phyloP scores from a whole-genome alignment of 1,140 invertebrate genomes.

The Neoseiulus cucumeris region DNA sequence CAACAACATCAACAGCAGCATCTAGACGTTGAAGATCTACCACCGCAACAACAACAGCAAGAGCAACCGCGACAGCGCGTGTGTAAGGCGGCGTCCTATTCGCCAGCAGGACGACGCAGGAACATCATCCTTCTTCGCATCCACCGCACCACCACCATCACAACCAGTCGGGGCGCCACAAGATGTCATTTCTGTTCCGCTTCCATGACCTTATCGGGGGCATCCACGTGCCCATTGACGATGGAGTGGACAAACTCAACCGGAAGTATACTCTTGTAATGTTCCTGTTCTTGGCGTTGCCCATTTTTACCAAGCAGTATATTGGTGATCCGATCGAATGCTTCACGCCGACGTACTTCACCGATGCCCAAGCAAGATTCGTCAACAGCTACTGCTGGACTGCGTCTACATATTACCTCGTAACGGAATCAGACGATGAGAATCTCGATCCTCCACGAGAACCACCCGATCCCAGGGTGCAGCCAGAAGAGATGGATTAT shows the following conservation, averaged over 20 bases:
- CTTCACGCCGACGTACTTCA: slow-evolving; percentile 30
- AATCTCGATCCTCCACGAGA: slow-evolving; percentile 19
- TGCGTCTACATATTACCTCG: slow-evolving; percentile 28
- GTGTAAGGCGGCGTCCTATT: not conserved
- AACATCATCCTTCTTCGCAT: slow-evolving; percentile 11
- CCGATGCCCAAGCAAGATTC: slow-evolving; percentile 28
- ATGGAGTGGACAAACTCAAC: slow-evolving; percentile 35
- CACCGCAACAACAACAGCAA: not conserved
- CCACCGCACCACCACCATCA: slow-evolving; percentile 12
- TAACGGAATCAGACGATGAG: slow-evolving; percentile 20
- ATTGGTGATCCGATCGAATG: slow-evolving; percentile 35
- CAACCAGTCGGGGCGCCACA: slow-evolving; percentile 11
- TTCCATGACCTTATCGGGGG: slow-evolving; percentile 28
- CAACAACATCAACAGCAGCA: not conserved
- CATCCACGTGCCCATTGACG: slow-evolving; percentile 34
- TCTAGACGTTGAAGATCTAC: not conserved
- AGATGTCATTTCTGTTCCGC: slow-evolving; percentile 25
- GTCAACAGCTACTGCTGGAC: slow-evolving; percentile 30
- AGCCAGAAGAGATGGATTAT: slow-evolving; percentile 23
- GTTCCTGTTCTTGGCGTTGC: slow-evolving; percentile 34
- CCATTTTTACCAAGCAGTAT: slow-evolving; percentile 36
- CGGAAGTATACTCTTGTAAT: slow-evolving; percentile 35
- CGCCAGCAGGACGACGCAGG: slow-evolving; percentile 11
- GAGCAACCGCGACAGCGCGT: not conserved
- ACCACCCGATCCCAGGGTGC: slow-evolving; percentile 19